These are phyloP conservation scores for Hypomecis atomaria DNA, from an alignment of 2,888 invertebrate genomes.

Conservation along the genomic window DNA sequence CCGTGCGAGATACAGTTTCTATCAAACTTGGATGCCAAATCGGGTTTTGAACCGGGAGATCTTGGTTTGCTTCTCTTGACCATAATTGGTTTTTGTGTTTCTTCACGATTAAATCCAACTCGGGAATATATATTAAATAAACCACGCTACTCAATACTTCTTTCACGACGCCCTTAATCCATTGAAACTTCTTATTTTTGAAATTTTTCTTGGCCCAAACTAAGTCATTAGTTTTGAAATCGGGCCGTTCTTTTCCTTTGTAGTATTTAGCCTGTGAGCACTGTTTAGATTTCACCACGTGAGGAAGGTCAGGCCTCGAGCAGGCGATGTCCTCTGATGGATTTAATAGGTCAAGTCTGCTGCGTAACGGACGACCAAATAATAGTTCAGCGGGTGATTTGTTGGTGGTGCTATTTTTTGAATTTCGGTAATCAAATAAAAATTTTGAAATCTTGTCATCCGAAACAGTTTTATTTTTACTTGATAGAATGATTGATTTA, in stretches of 20 bases:
- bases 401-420: slow-evolving; percentile 32
- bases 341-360: not conserved
- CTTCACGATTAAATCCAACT: not conserved
- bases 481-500: not conserved
- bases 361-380: slow-evolving; percentile 31
- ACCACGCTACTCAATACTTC: not conserved
- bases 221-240: not conserved
- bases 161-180: not conserved
- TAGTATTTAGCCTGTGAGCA: slow-evolving; percentile 30
- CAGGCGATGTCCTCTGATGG: slow-evolving; percentile 19
- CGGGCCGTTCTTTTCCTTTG: slow-evolving; percentile 2
- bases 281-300: slow-evolving; percentile 23
- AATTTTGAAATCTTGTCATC: slow-evolving; percentile 37
- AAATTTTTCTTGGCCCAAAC: not conserved
- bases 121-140: not conserved
- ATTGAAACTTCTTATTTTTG: not conserved
- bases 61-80: not conserved
- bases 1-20: too few species aligned
- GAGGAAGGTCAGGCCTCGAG: slow-evolving; percentile 9
- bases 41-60: too few species aligned
- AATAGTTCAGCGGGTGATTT: slow-evolving; percentile 39
- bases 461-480: not conserved
- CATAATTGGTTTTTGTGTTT: slow-evolving; percentile 2
- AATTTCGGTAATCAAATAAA: slow-evolving; percentile 33
- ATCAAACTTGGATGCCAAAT: too few species aligned